Evolutionary conservation across 2,888 invertebrate species (phyloP).

Genomic region (Nematopogon swammerdamellus): DNA sequence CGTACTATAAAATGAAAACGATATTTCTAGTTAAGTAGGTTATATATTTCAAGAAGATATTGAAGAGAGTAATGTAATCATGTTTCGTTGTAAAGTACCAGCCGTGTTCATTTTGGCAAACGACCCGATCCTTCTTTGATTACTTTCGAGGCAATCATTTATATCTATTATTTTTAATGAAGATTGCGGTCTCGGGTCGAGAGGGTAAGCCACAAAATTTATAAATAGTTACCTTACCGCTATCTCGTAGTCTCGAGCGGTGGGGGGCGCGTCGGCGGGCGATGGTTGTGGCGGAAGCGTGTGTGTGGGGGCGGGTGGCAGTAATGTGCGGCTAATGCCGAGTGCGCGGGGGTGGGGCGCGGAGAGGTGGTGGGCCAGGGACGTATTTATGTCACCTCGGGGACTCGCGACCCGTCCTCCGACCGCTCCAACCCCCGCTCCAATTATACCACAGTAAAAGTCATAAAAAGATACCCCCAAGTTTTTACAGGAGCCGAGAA

Average conservation of each 20-base stretch:
- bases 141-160: not conserved
- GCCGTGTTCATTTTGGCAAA: not conserved
- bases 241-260: not conserved
- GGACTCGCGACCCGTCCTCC: conserved; percentile 28
- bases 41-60: too few relatives aligned
- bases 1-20: too few relatives aligned
- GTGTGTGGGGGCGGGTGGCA: not conserved
- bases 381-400: conserved; percentile 56
- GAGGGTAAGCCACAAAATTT: not conserved
- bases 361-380: conserved; percentile 21
- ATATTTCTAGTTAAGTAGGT: too few relatives aligned
- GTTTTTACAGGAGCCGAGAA: conserved; percentile 55
- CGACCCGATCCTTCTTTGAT: not conserved
- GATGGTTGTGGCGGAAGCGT: not conserved
- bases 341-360: conserved; percentile 29
- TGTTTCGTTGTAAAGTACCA: too few relatives aligned
- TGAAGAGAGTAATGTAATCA: too few relatives aligned
- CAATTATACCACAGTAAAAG: conserved; percentile 59
- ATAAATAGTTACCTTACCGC: not conserved
- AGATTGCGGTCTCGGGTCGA: not conserved
- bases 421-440: conserved; percentile 40
- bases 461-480: conserved; percentile 59
- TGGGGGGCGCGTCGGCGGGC: not conserved
- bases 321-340: not conserved
- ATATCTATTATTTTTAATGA: not conserved